These are phyloP conservation scores for Daubentonia madagascariensis DNA, from an alignment of 2,113 vertebrate species.

Conservation along the genomic window DNA sequence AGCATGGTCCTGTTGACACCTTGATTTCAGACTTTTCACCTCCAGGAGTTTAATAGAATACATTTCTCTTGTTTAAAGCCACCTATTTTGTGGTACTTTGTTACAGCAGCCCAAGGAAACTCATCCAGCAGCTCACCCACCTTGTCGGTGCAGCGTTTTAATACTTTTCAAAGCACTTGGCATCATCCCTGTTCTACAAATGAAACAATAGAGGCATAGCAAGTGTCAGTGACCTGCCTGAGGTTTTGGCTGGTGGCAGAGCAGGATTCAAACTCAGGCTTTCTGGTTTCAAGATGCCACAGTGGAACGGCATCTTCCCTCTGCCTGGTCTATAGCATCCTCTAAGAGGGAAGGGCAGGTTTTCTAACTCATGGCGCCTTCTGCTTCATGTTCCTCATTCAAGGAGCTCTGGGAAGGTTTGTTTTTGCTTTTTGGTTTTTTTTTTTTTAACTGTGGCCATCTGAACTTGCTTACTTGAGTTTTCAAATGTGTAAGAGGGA, in stretches of 20 bases:
- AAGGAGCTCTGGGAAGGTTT: neutral
- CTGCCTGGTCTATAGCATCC: neutral
- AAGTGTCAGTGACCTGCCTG: neutral
- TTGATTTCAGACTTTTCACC: neutral
- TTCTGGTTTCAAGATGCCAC: neutral
- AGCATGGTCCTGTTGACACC: neutral
- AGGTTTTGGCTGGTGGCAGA: neutral
- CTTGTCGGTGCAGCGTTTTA: too few species aligned
- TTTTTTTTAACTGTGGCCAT: neutral
- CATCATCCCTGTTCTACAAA: neutral
- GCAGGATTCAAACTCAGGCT: neutral
- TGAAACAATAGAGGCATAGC: accelerated
- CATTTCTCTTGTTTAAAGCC: neutral
- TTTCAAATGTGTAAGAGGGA: neutral
- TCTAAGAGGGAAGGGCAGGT: accelerated
- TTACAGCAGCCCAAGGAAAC: neutral
- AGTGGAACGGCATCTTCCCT: too few species aligned
- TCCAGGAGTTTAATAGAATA: neutral
- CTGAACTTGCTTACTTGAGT: neutral
- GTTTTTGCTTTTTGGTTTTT: too few species aligned
- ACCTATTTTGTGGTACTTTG: neutral
- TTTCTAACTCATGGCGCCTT: neutral
- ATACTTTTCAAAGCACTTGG: neutral
- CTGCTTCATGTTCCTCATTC: neutral
- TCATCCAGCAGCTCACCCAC: accelerated